Evolutionary conservation across 2,888 invertebrate genomes (phyloP), one percentile per base, ranked within the genome.

Genomic region (Drosophila colorata): DNA sequence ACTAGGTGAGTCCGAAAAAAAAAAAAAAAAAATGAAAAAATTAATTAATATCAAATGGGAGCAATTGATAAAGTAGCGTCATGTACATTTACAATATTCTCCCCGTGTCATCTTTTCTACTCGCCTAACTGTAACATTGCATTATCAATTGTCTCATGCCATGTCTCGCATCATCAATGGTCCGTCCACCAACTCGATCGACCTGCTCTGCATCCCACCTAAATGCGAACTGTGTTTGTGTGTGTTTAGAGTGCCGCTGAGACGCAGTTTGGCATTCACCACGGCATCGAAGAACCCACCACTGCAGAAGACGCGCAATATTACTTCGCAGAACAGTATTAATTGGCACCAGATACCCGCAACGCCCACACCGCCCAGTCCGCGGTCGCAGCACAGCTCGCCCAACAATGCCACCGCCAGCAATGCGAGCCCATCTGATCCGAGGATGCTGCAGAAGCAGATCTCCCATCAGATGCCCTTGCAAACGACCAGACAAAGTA

Each of bases 281-380:
- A 94, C 95, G 83, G 94, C 95, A 0, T 94, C 94, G 65, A 95
- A 96, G 89, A 95, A 97, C 91, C 97, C 97, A 65, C 97, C 97
- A 8, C 93, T 97, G 56, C 93, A 95, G 52, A 97, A 97, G 92
- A 96, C 96, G 83, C 94, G 96, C 51, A 96, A 96, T 90, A 95
- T 96, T 47, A 94, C 94, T 84, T 94, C 95, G 69, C 92, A 92
- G 83, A 92, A 90, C 80, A 92, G 92, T 80, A 91, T 92, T 73
- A 91, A 91, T 74, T 92, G 91, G 91, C 91, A 91, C 73, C 91
- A 91, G 78, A 90, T 87, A 76, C 90, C 91, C 28, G 88, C 90
- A 33, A 89, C 91, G 63, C 88, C 91, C 57, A 87, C 90, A 44
- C 90, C 90, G 58, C 81, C 90, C 46, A 90, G 89, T 72, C 87